Percentiles rank a stretch among this genome's conserved stretches.
phyloP scores from a whole-genome alignment of 2,888 invertebrate genomes.

The Macrophya alboannulata region DNA sequence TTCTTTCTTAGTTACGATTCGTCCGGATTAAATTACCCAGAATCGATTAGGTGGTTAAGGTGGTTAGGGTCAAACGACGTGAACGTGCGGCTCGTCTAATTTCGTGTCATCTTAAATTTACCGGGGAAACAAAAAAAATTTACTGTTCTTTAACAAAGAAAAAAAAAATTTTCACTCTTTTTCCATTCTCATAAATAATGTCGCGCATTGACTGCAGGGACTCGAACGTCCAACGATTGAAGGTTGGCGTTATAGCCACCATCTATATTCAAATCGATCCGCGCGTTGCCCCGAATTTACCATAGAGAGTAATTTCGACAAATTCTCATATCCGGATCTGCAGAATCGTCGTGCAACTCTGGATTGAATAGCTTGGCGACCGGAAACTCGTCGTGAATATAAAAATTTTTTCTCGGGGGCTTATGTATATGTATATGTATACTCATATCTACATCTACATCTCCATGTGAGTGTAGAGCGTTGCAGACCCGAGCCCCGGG shows the following conservation, averaged over 20 bases:
- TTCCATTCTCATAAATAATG: neutral
- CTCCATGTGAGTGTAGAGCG: neutral
- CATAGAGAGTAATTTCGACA: constrained; percentile 20
- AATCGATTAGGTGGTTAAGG: constrained; percentile 40
- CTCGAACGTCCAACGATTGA: neutral
- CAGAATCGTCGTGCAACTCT: constrained; percentile 4
- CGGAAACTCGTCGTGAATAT: constrained; percentile 38
- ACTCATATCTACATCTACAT: neutral
- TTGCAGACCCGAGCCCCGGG: neutral
- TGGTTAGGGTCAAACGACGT: neutral
- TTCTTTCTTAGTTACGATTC: constrained; percentile 33
- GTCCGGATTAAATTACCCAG: constrained; percentile 24
- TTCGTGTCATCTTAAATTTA: neutral
- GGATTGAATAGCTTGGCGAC: constrained; percentile 29
- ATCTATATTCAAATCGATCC: constrained; percentile 42
- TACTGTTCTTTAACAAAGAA: neutral
- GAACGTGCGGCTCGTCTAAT: neutral
- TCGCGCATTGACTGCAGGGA: neutral
- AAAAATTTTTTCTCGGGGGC: constrained; percentile 16
- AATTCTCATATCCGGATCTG: constrained; percentile 38
- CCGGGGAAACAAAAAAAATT: neutral
- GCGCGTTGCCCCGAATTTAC: neutral
- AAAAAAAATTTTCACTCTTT: neutral
- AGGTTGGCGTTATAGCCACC: neutral
- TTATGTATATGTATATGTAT: neutral